These are phyloP conservation scores for Drosophila parthenogenetica DNA, from an alignment of 2,888 invertebrate genomes.

Conservation along the genomic window DNA sequence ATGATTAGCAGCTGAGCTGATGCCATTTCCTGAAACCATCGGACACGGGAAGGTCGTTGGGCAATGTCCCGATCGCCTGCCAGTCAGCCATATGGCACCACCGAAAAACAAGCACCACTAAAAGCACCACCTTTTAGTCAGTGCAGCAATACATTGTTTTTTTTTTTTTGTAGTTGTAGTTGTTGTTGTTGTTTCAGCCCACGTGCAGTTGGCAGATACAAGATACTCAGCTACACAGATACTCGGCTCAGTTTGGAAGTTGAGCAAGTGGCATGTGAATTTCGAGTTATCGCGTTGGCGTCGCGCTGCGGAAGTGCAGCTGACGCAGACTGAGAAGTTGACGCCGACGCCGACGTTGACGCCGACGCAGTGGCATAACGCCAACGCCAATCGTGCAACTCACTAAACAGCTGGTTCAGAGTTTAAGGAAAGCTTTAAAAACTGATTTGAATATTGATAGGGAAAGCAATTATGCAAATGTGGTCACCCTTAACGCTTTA, in stretches of 20 bases:
- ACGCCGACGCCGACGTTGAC: slow-evolving; percentile 29
- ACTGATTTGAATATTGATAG: slow-evolving; percentile 42
- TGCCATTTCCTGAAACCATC: slow-evolving; percentile 70
- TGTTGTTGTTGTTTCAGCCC: slow-evolving; percentile 39
- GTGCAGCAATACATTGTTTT: slow-evolving; percentile 1
- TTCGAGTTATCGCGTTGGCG: slow-evolving; percentile 50
- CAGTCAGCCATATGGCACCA: slow-evolving; percentile 62
- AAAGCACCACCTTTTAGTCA: background rate
- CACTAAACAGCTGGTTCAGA: slow-evolving; percentile 3
- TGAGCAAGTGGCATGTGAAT: slow-evolving; percentile 49
- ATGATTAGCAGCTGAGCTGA: slow-evolving; percentile 69
- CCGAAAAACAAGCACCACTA: background rate
- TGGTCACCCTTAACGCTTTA: slow-evolving; percentile 30
- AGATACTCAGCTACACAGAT: slow-evolving; percentile 29
- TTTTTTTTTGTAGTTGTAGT: background rate
- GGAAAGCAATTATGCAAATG: slow-evolving; percentile 51
- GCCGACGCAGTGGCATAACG: slow-evolving; percentile 35
- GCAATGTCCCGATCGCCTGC: slow-evolving; percentile 55
- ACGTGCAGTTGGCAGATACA: slow-evolving; percentile 48
- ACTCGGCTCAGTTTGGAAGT: slow-evolving; percentile 15
- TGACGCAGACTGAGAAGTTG: slow-evolving; percentile 12
- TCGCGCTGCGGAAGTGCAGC: slow-evolving; percentile 68
- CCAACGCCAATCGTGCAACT: slow-evolving; percentile 31
- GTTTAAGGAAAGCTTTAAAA: slow-evolving; percentile 24
- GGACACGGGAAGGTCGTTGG: slow-evolving; percentile 69